These are phyloP conservation scores for Synanthedon tipuliformis DNA, from an alignment of 2,888 invertebrate genomes.

Conservation along the genomic window DNA sequence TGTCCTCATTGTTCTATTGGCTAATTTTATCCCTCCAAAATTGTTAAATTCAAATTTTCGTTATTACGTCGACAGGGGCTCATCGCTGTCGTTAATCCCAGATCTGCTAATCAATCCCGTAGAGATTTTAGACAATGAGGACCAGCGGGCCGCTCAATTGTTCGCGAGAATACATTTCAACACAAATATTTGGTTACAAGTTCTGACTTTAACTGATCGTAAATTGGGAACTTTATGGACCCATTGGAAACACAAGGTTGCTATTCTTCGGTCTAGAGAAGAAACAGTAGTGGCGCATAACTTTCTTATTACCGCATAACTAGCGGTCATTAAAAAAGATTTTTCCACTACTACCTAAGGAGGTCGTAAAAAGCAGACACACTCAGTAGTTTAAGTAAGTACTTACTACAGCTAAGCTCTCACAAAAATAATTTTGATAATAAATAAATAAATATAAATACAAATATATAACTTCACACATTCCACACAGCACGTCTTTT, in stretches of 20 bases:
- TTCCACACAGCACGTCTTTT: too few relatives aligned
- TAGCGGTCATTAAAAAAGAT: too few relatives aligned
- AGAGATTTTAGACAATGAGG: neutral
- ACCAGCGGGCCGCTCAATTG: neutral
- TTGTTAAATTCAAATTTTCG: too few relatives aligned
- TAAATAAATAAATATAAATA: too few relatives aligned
- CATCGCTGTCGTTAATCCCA: neutral
- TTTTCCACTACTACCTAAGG: too few relatives aligned
- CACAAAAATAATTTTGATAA: too few relatives aligned
- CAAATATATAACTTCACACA: too few relatives aligned
- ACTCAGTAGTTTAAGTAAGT: too few relatives aligned
- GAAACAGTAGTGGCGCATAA: neutral
- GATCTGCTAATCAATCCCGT: neutral
- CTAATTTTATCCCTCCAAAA: too few relatives aligned
- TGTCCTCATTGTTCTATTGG: neutral
- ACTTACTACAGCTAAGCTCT: too few relatives aligned
- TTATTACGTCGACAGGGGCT: neutral
- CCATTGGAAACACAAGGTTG: conserved; percentile 18
- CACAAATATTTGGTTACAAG: conserved; percentile 26
- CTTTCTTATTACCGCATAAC: too few relatives aligned
- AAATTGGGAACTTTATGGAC: conserved; percentile 29
- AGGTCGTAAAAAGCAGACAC: too few relatives aligned
- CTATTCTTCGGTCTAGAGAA: neutral
- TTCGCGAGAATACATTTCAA: conserved; percentile 4
- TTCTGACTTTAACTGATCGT: conserved; percentile 22